Conservation (phyloP, 2,797 vertebrate genomes). For the Cercopithecus hamlyni region DNA sequence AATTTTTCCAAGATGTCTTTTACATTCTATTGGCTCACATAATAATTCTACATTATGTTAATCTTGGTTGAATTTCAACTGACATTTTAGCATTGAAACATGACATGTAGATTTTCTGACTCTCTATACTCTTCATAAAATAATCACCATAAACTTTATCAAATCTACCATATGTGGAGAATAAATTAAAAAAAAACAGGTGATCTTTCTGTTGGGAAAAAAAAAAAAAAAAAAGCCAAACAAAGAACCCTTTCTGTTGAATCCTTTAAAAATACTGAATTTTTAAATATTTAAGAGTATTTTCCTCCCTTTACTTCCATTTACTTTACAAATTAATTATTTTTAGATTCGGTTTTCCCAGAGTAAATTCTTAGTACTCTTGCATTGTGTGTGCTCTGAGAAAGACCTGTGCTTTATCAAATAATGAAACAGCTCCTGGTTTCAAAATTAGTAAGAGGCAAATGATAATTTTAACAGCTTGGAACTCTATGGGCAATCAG, state of each 20-base stretch:
- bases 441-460: conserved; percentile 74
- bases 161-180: not conserved
- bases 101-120: not conserved
- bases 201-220: not conserved
- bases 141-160: not conserved
- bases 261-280: conserved; percentile 9
- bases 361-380: not conserved
- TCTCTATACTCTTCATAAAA: conserved; percentile 2
- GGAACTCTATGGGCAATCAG: conserved; percentile 73
- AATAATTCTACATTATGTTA: conserved; percentile 17
- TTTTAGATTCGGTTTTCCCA: conserved; percentile 34
- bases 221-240: not conserved
- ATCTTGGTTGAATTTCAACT: not conserved
- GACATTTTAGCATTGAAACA: not conserved
- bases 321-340: conserved; percentile 35
- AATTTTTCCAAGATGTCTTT: not conserved
- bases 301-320: not conserved
- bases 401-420: conserved; percentile 45
- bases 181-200: not conserved
- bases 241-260: not conserved
- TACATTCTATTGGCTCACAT: conserved; percentile 1
- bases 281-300: conserved; percentile 23
- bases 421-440: conserved; percentile 43
- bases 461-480: conserved; percentile 79
- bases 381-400: conserved; percentile 17